A percentile compares a stretch with the other conserved stretches of the same genome.
Evolutionary conservation across 2,797 vertebrate species (phyloP).

Genomic region (Manis crassicaudata): DNA sequence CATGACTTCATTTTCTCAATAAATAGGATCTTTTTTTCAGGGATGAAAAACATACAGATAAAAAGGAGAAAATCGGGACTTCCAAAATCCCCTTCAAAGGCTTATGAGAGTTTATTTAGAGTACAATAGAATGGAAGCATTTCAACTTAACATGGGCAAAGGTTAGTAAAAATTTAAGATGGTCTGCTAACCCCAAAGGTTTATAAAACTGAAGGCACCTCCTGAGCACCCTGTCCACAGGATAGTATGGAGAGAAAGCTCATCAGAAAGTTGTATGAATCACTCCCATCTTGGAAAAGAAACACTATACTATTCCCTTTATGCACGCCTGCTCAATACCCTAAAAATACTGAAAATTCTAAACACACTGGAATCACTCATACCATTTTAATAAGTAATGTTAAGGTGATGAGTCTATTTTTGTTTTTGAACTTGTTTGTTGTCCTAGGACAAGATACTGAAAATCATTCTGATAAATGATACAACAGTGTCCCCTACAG

Average conservation of each 20-base stretch:
- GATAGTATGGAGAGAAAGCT: constrained; percentile 61
- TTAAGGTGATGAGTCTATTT: constrained; percentile 5
- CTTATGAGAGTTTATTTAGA: constrained; percentile 60
- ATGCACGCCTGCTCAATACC: not conserved
- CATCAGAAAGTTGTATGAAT: constrained; percentile 63
- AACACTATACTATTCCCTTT: not conserved
- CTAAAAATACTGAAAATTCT: constrained; percentile 27
- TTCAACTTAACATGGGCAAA: constrained; percentile 47
- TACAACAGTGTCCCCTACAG: constrained; percentile 89
- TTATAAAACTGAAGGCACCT: constrained; percentile 62
- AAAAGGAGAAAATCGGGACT: not conserved
- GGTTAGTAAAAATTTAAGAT: constrained; percentile 59
- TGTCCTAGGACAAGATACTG: constrained; percentile 82
- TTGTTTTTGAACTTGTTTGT: constrained; percentile 59
- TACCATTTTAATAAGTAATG: constrained; percentile 47
- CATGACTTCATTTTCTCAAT: constrained; percentile 74
- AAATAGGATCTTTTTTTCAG: constrained; percentile 63
- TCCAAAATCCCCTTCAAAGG: constrained; percentile 65
- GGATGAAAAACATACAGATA: constrained; percentile 33
- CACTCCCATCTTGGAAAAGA: constrained; percentile 56
- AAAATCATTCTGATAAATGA: constrained; percentile 80
- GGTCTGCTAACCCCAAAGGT: not conserved
- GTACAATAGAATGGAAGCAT: constrained; percentile 37
- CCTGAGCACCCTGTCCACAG: constrained; percentile 56
- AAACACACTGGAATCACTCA: constrained; percentile 30